These are phyloP conservation scores for Pomacea maculata DNA, from an alignment of 1,140 invertebrate species.

Conservation along the genomic window DNA sequence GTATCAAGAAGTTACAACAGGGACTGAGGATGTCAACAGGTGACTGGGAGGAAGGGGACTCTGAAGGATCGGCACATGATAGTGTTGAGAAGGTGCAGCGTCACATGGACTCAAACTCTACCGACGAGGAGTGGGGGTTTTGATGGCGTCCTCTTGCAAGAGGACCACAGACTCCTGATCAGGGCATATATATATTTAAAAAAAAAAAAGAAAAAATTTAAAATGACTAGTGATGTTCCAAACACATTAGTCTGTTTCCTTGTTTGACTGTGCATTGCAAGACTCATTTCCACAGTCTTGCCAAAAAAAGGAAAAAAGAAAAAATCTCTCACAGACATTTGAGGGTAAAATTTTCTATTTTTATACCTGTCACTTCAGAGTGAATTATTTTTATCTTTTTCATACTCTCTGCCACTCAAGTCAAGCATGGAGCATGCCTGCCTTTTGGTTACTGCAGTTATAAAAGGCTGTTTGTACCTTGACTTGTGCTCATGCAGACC, in stretches of 20 bases:
- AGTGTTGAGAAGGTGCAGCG: not conserved
- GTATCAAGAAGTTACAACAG: conserved; percentile 14
- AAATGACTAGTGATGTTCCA: too few relatives aligned
- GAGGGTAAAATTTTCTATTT: conserved; percentile 19
- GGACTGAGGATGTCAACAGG: conserved; percentile 3
- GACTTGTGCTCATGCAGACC: too few relatives aligned
- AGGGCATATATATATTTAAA: too few relatives aligned
- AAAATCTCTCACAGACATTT: too few relatives aligned
- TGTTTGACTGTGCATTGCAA: too few relatives aligned
- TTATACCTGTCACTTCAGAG: conserved; percentile 4
- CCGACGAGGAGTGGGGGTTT: conserved; percentile 4
- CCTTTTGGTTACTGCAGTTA: too few relatives aligned
- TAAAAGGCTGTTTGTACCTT: too few relatives aligned
- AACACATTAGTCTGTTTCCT: too few relatives aligned
- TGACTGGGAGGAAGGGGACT: conserved; percentile 13
- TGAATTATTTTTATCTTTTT: conserved; percentile 15
- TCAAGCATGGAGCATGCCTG: not conserved
- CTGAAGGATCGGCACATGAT: not conserved
- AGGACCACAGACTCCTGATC: too few relatives aligned
- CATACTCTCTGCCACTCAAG: not conserved
- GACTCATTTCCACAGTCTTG: too few relatives aligned
- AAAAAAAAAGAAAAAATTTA: too few relatives aligned
- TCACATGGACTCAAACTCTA: not conserved
- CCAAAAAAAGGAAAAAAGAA: too few relatives aligned
- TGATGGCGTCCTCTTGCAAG: not conserved